Percentiles rank a stretch among this genome's conserved stretches.
phyloP scores from a whole-genome alignment of 2,113 vertebrate species.

The Calidris pugnax region DNA sequence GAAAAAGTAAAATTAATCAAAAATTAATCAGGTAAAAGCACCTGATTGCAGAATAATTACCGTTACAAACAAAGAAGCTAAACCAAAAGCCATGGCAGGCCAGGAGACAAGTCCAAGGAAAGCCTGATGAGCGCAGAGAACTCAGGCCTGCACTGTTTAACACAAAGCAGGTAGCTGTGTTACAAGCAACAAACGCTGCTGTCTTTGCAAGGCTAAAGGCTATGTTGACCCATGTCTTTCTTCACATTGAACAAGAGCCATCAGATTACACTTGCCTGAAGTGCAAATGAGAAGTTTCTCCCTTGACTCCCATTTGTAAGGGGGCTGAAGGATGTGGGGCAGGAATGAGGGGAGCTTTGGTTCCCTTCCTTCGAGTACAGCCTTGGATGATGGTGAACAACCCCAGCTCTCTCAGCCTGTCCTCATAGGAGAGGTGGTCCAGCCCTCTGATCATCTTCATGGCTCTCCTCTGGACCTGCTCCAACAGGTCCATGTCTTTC shows the following conservation, averaged over 20 bases:
- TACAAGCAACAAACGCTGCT: background rate
- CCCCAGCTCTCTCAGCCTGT: background rate
- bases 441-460: background rate
- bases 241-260: background rate
- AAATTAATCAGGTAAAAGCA: background rate
- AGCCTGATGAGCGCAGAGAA: background rate
- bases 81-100: background rate
- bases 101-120: background rate
- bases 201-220: background rate
- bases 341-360: background rate
- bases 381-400: background rate
- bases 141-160: rapidly evolving
- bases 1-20: background rate
- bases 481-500: background rate
- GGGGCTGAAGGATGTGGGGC: background rate
- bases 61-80: background rate
- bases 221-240: background rate
- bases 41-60: background rate
- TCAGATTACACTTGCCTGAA: background rate
- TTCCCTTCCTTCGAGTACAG: background rate
- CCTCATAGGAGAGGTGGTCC: background rate
- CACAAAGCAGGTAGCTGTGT: background rate
- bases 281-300: background rate
- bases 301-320: background rate
- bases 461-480: background rate